phyloP scores from a whole-genome alignment of 2,113 vertebrate genomes.

The Gopherus flavomarginatus region DNA sequence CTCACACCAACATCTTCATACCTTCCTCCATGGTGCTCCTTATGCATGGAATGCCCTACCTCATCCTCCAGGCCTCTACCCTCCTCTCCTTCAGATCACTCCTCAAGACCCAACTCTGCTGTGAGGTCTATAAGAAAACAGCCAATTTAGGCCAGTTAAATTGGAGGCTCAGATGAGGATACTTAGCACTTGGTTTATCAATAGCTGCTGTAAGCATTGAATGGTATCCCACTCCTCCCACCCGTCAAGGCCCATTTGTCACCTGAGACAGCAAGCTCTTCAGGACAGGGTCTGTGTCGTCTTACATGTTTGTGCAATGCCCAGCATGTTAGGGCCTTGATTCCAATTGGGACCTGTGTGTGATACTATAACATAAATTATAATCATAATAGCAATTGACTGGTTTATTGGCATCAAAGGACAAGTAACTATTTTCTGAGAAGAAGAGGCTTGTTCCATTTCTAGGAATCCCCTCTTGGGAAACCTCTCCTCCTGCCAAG shows the following conservation, averaged over 20 bases:
- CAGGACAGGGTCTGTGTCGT: background rate
- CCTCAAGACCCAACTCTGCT: background rate
- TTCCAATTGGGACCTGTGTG: fast-evolving
- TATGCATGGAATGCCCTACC: background rate
- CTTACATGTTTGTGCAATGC: fast-evolving
- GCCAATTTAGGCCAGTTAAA: background rate
- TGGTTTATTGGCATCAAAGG: constrained; percentile 10
- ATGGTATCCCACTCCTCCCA: background rate
- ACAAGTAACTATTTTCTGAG: background rate
- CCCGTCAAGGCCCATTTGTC: background rate
- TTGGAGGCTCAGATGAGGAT: fast-evolving
- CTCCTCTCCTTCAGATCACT: background rate
- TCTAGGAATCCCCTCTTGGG: constrained; percentile 38
- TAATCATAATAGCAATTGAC: background rate
- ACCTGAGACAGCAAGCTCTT: fast-evolving
- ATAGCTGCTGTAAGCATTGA: fast-evolving
- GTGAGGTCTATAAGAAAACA: fast-evolving
- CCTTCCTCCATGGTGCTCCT: background rate
- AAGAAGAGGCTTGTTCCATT: constrained; percentile 44
- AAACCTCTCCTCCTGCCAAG: background rate
- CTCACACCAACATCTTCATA: background rate
- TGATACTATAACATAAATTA: fast-evolving
- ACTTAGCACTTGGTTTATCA: fast-evolving
- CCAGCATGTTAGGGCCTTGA: fast-evolving
- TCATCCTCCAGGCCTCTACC: background rate